These are phyloP conservation scores for Myrmecophaga tridactyla DNA, from an alignment of 2,113 vertebrate species.

Conservation along the genomic window DNA sequence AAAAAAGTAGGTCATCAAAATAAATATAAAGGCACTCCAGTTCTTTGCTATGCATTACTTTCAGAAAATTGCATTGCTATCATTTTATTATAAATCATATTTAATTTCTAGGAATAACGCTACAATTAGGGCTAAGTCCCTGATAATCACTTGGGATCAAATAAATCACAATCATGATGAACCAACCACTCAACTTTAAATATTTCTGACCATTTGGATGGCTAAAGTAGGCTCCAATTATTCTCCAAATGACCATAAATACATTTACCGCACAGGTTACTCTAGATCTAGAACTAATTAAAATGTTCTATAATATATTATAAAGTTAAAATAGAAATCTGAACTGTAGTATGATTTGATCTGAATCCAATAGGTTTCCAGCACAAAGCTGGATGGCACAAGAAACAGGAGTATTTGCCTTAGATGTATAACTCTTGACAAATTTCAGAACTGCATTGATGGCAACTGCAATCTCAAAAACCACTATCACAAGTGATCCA, in stretches of 20 bases:
- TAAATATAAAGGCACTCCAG: not conserved
- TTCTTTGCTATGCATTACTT: not conserved
- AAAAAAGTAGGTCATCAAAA: not conserved
- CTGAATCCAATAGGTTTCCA: not conserved
- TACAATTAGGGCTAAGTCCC: not conserved
- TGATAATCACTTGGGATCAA: not conserved
- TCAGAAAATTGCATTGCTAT: not conserved
- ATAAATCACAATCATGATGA: not conserved
- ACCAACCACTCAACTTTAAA: not conserved
- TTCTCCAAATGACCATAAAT: not conserved
- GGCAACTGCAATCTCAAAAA: conserved; percentile 94
- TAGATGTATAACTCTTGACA: conserved; percentile 95
- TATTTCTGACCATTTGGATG: not conserved
- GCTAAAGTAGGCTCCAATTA: not conserved
- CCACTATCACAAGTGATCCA: conserved; percentile 96
- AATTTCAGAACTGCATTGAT: conserved; percentile 94
- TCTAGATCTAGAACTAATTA: not conserved
- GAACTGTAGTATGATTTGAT: not conserved
- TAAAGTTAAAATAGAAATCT: not conserved
- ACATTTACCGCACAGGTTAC: not conserved
- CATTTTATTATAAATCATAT: not conserved
- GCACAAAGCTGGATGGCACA: conserved; percentile 89
- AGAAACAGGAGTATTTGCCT: conserved; percentile 95
- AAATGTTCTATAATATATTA: not conserved
- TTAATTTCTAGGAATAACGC: not conserved